phyloP scores from a whole-genome alignment of 2,888 invertebrate genomes.

The Pemphredon lugubris region DNA sequence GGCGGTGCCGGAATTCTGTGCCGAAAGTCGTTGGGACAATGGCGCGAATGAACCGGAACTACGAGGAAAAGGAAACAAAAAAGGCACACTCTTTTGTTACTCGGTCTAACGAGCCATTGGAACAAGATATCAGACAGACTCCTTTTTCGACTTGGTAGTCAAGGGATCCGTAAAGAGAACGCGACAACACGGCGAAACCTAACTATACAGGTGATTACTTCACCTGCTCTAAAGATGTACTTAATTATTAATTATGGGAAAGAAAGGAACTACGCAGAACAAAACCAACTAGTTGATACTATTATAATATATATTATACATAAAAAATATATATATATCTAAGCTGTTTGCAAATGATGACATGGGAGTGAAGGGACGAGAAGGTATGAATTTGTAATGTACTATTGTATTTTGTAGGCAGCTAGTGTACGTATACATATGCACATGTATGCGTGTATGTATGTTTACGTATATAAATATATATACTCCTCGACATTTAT shows the following conservation, averaged over 20 bases:
- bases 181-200: conserved; percentile 57
- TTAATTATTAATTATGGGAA: conserved; percentile 71
- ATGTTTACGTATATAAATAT: conserved; percentile 61
- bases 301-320: conserved; percentile 67
- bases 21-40: conserved; percentile 9
- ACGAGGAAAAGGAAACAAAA: conserved; percentile 25
- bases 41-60: not conserved
- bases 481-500: conserved; percentile 55
- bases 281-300: conserved; percentile 69
- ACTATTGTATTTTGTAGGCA: conserved; percentile 75
- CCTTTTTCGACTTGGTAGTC: conserved; percentile 26
- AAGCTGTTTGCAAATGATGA: conserved; percentile 73
- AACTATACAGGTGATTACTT: conserved; percentile 61
- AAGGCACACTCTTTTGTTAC: conserved; percentile 43
- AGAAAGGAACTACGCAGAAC: conserved; percentile 60
- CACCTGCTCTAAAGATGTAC: conserved; percentile 73
- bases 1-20: not conserved
- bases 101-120: conserved; percentile 50
- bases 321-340: conserved; percentile 71
- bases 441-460: conserved; percentile 61
- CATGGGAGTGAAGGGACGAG: conserved; percentile 39
- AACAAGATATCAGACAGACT: conserved; percentile 28
- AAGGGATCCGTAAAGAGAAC: conserved; percentile 24
- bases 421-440: conserved; percentile 71
- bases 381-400: conserved; percentile 72